A percentile compares a stretch with the other conserved stretches of the same genome.
phyloP scores from a whole-genome alignment of 2,888 invertebrate genomes.

The Melanophora roralis region DNA sequence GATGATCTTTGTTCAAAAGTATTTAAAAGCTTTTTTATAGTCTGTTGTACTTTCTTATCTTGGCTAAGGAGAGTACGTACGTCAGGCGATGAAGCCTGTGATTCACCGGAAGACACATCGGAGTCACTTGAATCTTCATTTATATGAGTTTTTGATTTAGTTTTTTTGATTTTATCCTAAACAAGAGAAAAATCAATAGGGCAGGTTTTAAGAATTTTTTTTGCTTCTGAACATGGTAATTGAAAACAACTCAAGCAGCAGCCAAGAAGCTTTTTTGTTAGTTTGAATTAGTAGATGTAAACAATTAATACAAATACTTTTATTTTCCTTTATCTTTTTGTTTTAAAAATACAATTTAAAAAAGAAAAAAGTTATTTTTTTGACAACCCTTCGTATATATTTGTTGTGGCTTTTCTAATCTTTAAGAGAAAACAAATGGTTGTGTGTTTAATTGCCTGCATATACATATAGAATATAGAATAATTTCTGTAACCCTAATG shows the following conservation, averaged over 20 bases:
- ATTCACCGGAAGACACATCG: constrained; percentile 73
- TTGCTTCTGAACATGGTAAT: not conserved
- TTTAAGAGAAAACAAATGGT: not conserved
- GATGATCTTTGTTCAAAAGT: constrained; percentile 69
- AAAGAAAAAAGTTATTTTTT: too few relatives aligned
- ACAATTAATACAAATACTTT: not conserved
- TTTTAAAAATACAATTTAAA: too few relatives aligned
- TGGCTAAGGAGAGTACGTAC: constrained; percentile 63
- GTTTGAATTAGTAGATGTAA: not conserved
- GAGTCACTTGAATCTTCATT: constrained; percentile 73
- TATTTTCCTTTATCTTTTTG: not conserved
- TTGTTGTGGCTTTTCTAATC: too few relatives aligned
- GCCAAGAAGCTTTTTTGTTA: not conserved
- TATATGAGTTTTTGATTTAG: constrained; percentile 56
- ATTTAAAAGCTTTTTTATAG: constrained; percentile 70
- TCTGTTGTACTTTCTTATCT: constrained; percentile 63
- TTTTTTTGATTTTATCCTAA: constrained; percentile 52
- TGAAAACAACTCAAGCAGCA: constrained; percentile 7
- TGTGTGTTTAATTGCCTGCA: constrained; percentile 5
- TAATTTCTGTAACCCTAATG: too few relatives aligned
- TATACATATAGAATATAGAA: too few relatives aligned
- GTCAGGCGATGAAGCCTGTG: constrained; percentile 71
- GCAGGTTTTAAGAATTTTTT: not conserved
- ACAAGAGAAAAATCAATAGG: constrained; percentile 19
- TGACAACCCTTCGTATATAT: too few relatives aligned